Conservation (phyloP, 2,888 invertebrate species). For the Trachelus iudaicus region DNA sequence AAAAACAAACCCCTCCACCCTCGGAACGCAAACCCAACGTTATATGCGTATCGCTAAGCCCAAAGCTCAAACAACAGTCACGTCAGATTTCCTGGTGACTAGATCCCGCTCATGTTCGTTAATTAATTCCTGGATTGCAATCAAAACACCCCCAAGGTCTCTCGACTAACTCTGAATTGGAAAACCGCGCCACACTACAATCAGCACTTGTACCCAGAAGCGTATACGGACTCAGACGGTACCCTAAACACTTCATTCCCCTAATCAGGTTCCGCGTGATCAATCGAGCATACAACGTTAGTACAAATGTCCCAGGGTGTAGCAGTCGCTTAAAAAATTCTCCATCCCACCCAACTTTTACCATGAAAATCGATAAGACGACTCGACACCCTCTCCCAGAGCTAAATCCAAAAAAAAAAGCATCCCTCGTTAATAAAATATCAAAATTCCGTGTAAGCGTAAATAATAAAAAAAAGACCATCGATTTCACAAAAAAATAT, state of each 20-base stretch:
- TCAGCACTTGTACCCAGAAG: not conserved
- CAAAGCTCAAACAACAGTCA: conserved; percentile 43
- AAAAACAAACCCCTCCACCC: not conserved
- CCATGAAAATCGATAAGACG: no score
- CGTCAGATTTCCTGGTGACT: conserved; percentile 47
- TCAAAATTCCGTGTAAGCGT: no score
- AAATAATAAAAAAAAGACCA: no score
- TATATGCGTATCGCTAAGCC: conserved; percentile 33
- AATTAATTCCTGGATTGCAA: conserved; percentile 52
- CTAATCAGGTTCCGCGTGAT: no score
- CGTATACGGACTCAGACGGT: not conserved
- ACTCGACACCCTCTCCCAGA: no score
- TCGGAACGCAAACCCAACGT: not conserved
- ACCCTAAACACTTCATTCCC: no score
- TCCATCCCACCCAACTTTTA: no score
- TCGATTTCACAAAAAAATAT: no score
- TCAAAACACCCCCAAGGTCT: conserved; percentile 37
- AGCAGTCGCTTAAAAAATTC: not conserved
- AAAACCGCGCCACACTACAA: not conserved
- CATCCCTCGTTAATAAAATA: no score
- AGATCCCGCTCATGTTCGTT: conserved; percentile 44
- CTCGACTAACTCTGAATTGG: conserved; percentile 6
- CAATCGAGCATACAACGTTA: no score
- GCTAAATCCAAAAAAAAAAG: no score
- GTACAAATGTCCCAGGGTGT: no score